Base-by-base conservation (phyloP, 2,797 vertebrate species). In the Babyrousa celebensis region DNA sequence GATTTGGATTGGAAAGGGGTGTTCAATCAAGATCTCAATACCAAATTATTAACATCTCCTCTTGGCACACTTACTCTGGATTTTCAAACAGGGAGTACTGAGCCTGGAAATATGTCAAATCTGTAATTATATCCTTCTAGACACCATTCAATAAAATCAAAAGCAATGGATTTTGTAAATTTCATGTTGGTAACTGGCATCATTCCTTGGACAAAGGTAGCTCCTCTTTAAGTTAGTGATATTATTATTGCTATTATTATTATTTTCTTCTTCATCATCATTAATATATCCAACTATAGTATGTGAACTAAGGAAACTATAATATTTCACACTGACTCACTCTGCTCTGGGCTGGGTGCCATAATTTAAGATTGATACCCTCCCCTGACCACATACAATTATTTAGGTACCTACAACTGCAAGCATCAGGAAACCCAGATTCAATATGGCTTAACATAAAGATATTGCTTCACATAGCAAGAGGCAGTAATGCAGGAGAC, bases 71-170 rank as follows among this genome's bases (percentile, higher is more conserved):
- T 96, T 54, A 74, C 21, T 75, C 36, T 94, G 67, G 36, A 43
- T 85, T 88, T 94, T 60, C 79, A 67, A 75, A 84, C 63, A 5
- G 54, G 75, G 52, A 67, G 29, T 11, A n/a, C 2, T 11, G 68
- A 85, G 72, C 71, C 32, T 86, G 27, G 56, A 87, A 67, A 83
- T 16, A 25, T 3, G 67, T 60, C 25, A 90, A 70, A 89, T 58
- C 10, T 65, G 27, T 40, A 54, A 12, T 85, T 75, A 80, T 62
- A 62, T 63, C 25, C 68, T 60, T 84, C 62, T 91, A 84, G 48
- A 54, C 78, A n/a, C 16, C 82, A 10, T 86, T 94, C 23, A 58
- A 80, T 63, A 78, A 95, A 96, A 83, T 27, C 17, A 89, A 29
- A 17, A 9, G 36, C 21, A 74, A 70, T 74, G n/a, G 18, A 52